Base-by-base conservation (phyloP, 2,888 invertebrate genomes). In the Sympetrum striolatum region DNA sequence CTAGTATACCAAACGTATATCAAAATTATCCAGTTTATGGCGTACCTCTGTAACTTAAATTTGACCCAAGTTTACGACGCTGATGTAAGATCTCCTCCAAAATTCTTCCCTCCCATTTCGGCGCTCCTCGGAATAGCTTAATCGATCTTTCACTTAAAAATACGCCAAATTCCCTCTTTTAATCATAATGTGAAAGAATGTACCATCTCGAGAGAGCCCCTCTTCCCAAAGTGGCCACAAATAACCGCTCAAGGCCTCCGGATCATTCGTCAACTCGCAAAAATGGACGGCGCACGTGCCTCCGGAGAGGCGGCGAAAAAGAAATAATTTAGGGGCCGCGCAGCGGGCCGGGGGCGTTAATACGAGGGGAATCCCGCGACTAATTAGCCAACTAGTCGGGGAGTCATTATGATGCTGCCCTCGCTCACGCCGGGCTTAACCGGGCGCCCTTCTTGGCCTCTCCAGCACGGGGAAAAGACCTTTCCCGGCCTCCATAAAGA, bases 311-410 rank as follows among this genome's bases (percentile, higher is more conserved):
- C 2, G 25, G 82, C 2, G 15, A 58, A 15, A 18, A 15, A 82
- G 31, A 82, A 82, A 82, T 58, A 58, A 58, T 48, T 82, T 53
- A 14, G 53, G 81, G 81, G 12, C 25, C n/a, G n/a, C 37, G n/a
- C 25, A 35, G 31, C 39, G n/a, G 14, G n/a, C 14, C 31, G 86
- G 37, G 58, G 22, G n/a, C 12, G 31, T 35, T 31, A 86, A 86
- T 60, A 22, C 35, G 35, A n/a, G 35, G 48, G 81, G 22, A 25
- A 48, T 81, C 81, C 25, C n/a, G 81, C 44, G n/a, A 18, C 60
- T 86, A 86, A 86, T 86, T 86, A 86, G 86, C 86, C 35, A 58
- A 60, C 86, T 60, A 86, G 60, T 86, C 35, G 58, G 37, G n/a
- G 86, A 35, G 86, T 35, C 86, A 60, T 86, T 86, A 22, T 18